Evolutionary conservation across 2,113 vertebrate genomes (phyloP), one percentile per base, ranked within the genome.

Genomic region (Cyanoderma ruficeps): DNA sequence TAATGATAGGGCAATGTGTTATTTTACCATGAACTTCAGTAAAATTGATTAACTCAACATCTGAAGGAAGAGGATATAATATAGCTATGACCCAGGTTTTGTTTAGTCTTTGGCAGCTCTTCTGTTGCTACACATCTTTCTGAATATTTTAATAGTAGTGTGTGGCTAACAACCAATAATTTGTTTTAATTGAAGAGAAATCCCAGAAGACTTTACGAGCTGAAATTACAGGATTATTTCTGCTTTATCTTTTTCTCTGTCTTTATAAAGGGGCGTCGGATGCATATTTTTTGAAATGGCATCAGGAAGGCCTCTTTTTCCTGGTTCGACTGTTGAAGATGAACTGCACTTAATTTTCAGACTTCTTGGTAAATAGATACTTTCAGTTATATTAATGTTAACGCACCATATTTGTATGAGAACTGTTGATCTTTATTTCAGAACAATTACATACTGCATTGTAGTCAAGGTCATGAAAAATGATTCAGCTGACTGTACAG

Each of bases 251-350:
- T 90, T 74, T 86, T 28, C 67, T 87, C 86, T 89, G 49, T 87
- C 47, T 94, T 87, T 80, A 44, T 94, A 57, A 97, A 99, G 99
- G 99, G 99, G 99, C 1, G 99, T 99, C 13, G 99, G 99, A 59
- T 99, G 99, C 97, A 99, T 99, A 98, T 99, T 99, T 98, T 99
- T 99, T 93, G 99, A 99, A 98, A 99, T 99, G 99, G 99, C 99
- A 91, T 99, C 99, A 83, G 99, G 99, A 98, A 98, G 99, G 97
- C 99, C 99, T 52, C 98, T 99, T 35, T 99, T 99, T 96, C 99
- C 99, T 68, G 99, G 99, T 89, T 99, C 99, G 6, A 99, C 99
- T 7, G 99, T 99, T 83, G 99, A 99, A 98, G 99, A 99, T 87
- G 99, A 99, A 95, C 98, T 99, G 93, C 99, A 99, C 97, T 98